These are phyloP conservation scores for Nebria brevicollis DNA, from an alignment of 2,888 invertebrate species.

Conservation along the genomic window DNA sequence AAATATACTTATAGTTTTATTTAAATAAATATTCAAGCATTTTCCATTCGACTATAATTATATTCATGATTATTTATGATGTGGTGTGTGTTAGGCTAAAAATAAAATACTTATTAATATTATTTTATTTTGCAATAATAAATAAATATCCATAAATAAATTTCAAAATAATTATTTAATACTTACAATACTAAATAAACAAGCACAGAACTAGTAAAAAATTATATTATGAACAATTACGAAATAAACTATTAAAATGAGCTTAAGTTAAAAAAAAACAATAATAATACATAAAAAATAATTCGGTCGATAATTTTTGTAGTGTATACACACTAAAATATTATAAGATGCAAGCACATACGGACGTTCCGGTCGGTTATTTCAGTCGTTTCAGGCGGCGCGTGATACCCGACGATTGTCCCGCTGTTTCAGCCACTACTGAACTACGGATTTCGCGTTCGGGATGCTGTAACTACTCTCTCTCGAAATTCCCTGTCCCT, in stretches of 20 bases:
- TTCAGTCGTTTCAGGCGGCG: slow-evolving; percentile 5
- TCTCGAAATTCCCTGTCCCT: neutral
- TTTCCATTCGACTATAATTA: too few species aligned
- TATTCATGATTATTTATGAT: too few species aligned
- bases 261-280: neutral
- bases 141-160: neutral
- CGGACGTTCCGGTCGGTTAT: slow-evolving; percentile 14
- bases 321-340: neutral
- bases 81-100: too few species aligned
- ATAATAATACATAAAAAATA: neutral
- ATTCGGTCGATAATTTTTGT: neutral
- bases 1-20: neutral
- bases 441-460: neutral
- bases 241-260: neutral
- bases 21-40: neutral
- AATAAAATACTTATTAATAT: too few species aligned
- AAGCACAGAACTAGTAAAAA: neutral
- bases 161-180: neutral
- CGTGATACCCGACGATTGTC: slow-evolving; percentile 14
- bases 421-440: slow-evolving; percentile 5
- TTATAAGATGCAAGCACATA: slow-evolving; percentile 16
- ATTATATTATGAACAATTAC: neutral
- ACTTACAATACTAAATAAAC: neutral
- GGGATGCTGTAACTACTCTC: slow-evolving; percentile 1
- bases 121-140: neutral